A percentile compares a stretch with the other conserved stretches of the same genome.
Evolutionary conservation across 2,888 invertebrate species (phyloP).

Genomic region (Acleris holmiana): DNA sequence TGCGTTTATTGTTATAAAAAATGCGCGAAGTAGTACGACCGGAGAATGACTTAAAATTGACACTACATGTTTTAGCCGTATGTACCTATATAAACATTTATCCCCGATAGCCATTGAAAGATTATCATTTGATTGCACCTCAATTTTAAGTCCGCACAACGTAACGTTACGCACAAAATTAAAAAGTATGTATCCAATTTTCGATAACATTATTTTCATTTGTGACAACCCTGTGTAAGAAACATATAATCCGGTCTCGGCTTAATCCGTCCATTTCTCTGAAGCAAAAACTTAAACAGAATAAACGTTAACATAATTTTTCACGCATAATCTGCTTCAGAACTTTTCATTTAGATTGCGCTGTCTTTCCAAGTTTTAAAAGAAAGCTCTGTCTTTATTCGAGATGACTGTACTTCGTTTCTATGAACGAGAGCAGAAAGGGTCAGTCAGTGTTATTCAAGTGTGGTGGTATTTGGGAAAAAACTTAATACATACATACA

Average conservation of each 20-base stretch:
- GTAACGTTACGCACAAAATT: neutral
- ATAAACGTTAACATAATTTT: slow-evolving; percentile 22
- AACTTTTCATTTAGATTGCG: slow-evolving; percentile 12
- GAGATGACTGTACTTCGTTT: neutral
- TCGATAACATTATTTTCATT: neutral
- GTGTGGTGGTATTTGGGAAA: too few relatives aligned
- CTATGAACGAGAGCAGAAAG: too few relatives aligned
- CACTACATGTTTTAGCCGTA: too few relatives aligned
- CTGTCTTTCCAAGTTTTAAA: neutral
- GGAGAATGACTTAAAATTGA: too few relatives aligned
- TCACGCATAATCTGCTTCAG: slow-evolving; percentile 24
- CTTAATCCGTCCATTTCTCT: slow-evolving; percentile 5
- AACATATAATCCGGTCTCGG: slow-evolving; percentile 19
- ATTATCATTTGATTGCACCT: too few relatives aligned
- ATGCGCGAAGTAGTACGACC: too few relatives aligned
- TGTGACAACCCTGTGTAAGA: slow-evolving; percentile 22
- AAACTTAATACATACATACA: too few relatives aligned
- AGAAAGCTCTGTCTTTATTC: neutral
- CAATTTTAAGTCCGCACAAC: too few relatives aligned
- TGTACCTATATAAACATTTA: too few relatives aligned
- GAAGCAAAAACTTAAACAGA: slow-evolving; percentile 6
- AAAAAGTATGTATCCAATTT: neutral
- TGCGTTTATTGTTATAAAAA: too few relatives aligned
- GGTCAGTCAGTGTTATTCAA: too few relatives aligned
- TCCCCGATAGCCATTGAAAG: neutral